Base-by-base conservation (phyloP, 2,113 vertebrate genomes). In the Puma concolor region DNA sequence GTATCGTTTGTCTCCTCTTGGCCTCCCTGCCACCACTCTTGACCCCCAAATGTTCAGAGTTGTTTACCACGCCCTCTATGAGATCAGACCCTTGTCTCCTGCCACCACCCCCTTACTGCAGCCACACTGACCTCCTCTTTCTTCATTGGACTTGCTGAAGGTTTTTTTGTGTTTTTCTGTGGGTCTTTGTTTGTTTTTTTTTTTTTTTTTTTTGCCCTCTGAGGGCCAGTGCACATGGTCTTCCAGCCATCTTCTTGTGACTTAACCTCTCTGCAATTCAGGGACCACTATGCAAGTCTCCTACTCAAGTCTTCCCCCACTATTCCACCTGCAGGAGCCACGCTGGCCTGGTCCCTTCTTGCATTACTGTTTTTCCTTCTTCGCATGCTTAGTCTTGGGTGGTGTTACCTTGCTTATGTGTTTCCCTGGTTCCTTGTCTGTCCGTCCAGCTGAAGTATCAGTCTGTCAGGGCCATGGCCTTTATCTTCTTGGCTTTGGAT, bases 341-440 rank as follows among this genome's bases (percentile, higher is more conserved):
- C 1, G 0, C 27, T 41, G 0, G 0, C 54, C 60, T 25, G 7
- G 52, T 29, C 15, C 50, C 87, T 76, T 57, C 5, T 12, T 25
- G 31, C 60, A 1, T 41, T 13, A 4, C 36, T 81, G 19, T 71
- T 25, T 77, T 60, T 27, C 36, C 31, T 33, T n/a, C 38, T 52
- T 17, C 71, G 81, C 5, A 0, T 3, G 7, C 79, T 48, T 9
- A 33, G 79, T 4, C 41, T 14, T 33, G 67, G 44, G 5, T 41
- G 31, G 29, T 69, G 69, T 19, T 63, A 8, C 57, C 63, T 79
- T 41, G 21, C 29, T 81, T 29, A 6, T 1, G 11, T n/a, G 25
- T 91, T 80, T 57, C 54, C 52, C 77, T 64, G 74, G 19, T 1
- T 84, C 5, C 15, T 17, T 36, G 17, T 41, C 15, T 66, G 54